Evolutionary conservation across 2,888 invertebrate genomes (phyloP), one percentile per base, ranked within the genome.

Genomic region (Ptycholaimellus sp.): DNA sequence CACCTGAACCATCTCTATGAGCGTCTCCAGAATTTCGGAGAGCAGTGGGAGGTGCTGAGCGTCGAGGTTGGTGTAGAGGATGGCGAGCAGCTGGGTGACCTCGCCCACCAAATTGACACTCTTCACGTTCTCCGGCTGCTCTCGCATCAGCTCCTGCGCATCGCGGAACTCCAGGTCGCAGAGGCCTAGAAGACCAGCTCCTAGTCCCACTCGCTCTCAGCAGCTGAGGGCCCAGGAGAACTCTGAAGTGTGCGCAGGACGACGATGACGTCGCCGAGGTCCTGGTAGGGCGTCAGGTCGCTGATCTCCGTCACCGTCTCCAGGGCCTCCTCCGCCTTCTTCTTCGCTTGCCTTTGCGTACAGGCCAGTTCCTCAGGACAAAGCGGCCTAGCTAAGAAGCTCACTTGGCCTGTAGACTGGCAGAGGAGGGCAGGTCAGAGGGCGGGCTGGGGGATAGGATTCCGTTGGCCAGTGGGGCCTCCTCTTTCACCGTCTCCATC

Each of bases 101-200:
- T 59, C 58, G 3, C 52, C 54, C 5, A 59, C 52, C 33, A 59
- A 44, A 41, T 59, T 59, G 30, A 59, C 54, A 9, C 57, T 56
- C 43, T 59, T 59, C 39, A 59, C 58, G 49, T 59, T 59, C 45
- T 57, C 57, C n/a, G 55, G 56, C 44, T 59, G 59, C 36, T 59
- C 58, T 33, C 59, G 39, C 20, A 59, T 46, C 40, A 60, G 59
- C 37, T 57, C n/a, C 23, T 37, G 37, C 6, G 37, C 37, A 27
- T 32, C 13, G 11, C 5, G 13, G 22, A 27, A 33, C 21, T 37
- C 37, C 33, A 37, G n/a, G 14, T 37, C 37, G 16, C 37, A 37
- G 27, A 37, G 37, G n/a, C n/a, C n/a, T n/a, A n/a, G n/a, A n/a
- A n/a, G n/a, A n/a, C n/a, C n/a, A n/a, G n/a, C n/a, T n/a, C n/a